phyloP scores from a whole-genome alignment of 1,140 invertebrate genomes.

The Tetramorium simillimum region DNA sequence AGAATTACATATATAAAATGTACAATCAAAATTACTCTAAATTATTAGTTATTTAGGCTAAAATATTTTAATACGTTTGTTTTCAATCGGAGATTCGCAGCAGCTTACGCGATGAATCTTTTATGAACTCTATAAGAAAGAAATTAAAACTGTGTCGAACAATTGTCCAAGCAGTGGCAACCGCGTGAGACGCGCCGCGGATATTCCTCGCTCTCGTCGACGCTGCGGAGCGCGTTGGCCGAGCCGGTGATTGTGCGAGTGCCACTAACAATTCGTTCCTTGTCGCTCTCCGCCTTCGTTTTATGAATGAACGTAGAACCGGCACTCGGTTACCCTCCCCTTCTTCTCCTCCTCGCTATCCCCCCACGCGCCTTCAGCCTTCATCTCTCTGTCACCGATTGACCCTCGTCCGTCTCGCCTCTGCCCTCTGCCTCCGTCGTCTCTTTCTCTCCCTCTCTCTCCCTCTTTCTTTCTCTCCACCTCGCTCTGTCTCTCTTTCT shows the following conservation, averaged over 20 bases:
- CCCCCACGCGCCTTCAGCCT: constrained; percentile 26
- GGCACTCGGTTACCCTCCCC: constrained; percentile 40
- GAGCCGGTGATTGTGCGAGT: constrained; percentile 68
- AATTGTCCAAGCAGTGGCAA: not conserved
- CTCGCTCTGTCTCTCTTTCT: not conserved
- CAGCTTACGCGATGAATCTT: not conserved
- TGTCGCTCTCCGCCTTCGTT: constrained; percentile 68
- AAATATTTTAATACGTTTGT: not conserved
- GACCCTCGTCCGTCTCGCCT: constrained; percentile 57
- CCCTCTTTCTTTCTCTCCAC: not conserved
- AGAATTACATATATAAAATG: not conserved
- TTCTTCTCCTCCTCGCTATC: constrained; percentile 2
- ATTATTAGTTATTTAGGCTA: not conserved
- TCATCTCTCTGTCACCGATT: constrained; percentile 40
- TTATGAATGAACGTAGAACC: constrained; percentile 79
- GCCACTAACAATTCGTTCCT: constrained; percentile 74
- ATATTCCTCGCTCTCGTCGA: constrained; percentile 37
- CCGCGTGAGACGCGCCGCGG: constrained; percentile 1
- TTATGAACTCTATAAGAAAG: not conserved
- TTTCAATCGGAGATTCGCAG: not conserved
- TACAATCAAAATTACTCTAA: not conserved
- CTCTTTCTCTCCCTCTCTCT: not conserved
- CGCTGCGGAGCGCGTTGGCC: constrained; percentile 66
- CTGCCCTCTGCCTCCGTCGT: constrained; percentile 9
- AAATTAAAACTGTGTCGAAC: not conserved